Base-by-base conservation (phyloP, 1,140 invertebrate species). In the Sinonovacula constricta region DNA sequence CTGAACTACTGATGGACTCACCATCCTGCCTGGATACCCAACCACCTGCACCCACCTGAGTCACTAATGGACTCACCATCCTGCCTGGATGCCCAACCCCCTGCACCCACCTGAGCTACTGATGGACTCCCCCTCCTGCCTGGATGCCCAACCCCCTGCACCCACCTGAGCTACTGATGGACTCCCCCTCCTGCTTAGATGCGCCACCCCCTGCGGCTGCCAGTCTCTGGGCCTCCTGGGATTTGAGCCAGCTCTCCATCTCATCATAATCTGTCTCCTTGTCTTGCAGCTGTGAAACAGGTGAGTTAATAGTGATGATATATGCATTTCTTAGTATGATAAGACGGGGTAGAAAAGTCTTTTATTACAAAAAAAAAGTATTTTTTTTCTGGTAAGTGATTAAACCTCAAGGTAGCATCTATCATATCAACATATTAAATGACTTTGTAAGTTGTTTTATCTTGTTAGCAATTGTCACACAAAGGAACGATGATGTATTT, bases 201-300 rank as follows among this genome's bases (percentile, higher is more conserved):
- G 36, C 49, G 3, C 69, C 62, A 31, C 34, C 53, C 18, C 62
- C 66, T 51, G 76, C 24, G 30, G 63, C 63, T 26, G 18, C 18
- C 18, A 14, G 3, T 36, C 3, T 12, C 7, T 1, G 22, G 7
- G 45, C 68, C 33, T 75, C 79, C 39, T 70, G 77, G n/a, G 68
- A 28, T 34, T 78, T 80, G 86, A 97, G 93, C 96, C 96, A 98
- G 86, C 95, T 95, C 85, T 96, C 96, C 94, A 97, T 97, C 92
- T 98, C 96, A 92, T 96, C 96, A 92, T 97, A 96, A 91, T 98
- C 96, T 90, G 94, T 94, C 88, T 96, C 95, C 92, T 94, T 94
- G 83, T 94, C 88, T 75, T 88, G 94, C 92, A 92, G 95, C 94
- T 94, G 91, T 88, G 90, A 80, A 90, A 18, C n/a, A n/a, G n/a